Evolutionary conservation across 2,797 vertebrate species (phyloP), one percentile per base, ranked within the genome.

Genomic region (Xiphophorus birchmanni): DNA sequence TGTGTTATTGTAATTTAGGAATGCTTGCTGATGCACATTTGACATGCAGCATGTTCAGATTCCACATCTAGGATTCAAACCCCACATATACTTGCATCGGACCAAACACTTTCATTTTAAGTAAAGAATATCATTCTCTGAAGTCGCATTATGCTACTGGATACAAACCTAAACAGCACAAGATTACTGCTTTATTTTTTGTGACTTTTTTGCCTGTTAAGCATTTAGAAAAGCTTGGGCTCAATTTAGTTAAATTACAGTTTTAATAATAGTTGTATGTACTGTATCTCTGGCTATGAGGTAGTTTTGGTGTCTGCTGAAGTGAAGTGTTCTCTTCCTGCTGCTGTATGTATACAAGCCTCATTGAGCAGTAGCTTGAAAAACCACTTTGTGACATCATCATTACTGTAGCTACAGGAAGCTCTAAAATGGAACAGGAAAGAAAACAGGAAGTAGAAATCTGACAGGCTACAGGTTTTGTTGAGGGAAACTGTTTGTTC

Each of bases 401-500:
- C 91, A 91, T 93, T 75, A 74, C 80, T 89, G 88, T 73, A 88
- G 90, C 91, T 79, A 89, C 95, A 96, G 95, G 95, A 96, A 95
- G 87, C 79, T 13, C 82, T 87, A 82, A 56, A 82, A 85, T 85
- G 47, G 80, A 91, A 85, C 95, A 96, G 96, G 94, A 95, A 95
- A 92, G 94, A 94, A 94, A 96, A 96, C 96, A 96, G 96, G 96
- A 96, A 94, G 91, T 90, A 79, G 84, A 82, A 67, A 18, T 80
- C 83, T 86, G 83, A 74, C 52, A 9, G 81, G 87, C 86, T 75
- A 50, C 84, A 90, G 91, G 85, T 93, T 94, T 90, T 81, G 89
- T 91, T 82, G 74, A 86, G 81, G 80, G 72, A 73, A 87, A 78
- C 74, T 35, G 75, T 50, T 60, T 37, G 45, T 82, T 60, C 80